Evolutionary conservation across 1,140 invertebrate genomes (phyloP), one percentile per base, ranked within the genome.

Genomic region (Acyrthosiphon pisum): DNA sequence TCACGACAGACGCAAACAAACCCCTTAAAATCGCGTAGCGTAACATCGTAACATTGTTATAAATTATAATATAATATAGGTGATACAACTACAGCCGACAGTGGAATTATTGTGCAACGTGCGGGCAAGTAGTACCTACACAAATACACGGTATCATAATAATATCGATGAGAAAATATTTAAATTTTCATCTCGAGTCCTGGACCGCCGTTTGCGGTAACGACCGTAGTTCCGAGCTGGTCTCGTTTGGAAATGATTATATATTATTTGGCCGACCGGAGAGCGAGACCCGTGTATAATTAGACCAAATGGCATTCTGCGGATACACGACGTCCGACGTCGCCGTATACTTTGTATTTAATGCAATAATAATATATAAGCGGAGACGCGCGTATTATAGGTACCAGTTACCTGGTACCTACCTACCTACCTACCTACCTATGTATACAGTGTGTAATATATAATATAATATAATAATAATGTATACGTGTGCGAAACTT

Each of bases 211-310:
- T 48, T 87, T 46, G 86, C 44, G 86, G 86, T 87, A 87, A 87
- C 44, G 44, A 48, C 26, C 86, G 86, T 50, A 48, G 44, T 87
- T 87, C 86, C 86, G 44, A 48, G 46, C 46, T 6, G 86, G 86
- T 48, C 83, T 41, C 41, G 37, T 84, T 41, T 26, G 35, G 83
- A 48, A 30, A n/a, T 87, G 26, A 48, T 48, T n/a, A 48, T 48
- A 48, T 87, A 48, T 48, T 87, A 87, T 48, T 87, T 87, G 44
- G 35, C 44, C 44, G 86, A 87, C 86, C 86, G 30, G 84, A 86
- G 41, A 86, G 41, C 23, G 44, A 41, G 44, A 87, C 44, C 44
- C 44, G n/a, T 23, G 84, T 41, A 26, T 48, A 48, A 87, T 87
- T 87, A 87, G 86, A 48, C 86, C 44, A 20, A 48, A 87, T 48